Evolutionary conservation across 2,797 vertebrate genomes (phyloP).

Genomic region (Vultur gryphus): DNA sequence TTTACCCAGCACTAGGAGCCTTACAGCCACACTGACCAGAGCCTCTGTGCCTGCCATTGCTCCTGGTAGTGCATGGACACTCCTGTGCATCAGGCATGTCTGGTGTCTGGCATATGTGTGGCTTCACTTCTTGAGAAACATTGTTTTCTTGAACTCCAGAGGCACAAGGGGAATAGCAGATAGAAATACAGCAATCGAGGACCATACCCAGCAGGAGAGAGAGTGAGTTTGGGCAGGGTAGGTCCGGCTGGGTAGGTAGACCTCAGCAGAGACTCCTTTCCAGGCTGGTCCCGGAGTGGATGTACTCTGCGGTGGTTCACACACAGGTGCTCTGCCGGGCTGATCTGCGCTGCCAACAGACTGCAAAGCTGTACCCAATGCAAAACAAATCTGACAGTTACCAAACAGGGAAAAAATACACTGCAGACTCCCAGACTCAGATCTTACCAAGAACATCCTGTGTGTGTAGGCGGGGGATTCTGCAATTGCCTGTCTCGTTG

Average conservation of each 20-base stretch:
- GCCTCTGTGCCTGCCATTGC: rapidly evolving
- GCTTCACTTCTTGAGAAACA: neutral
- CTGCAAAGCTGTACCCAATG: neutral
- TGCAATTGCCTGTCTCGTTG: neutral
- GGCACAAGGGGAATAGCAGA: neutral
- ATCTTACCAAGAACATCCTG: neutral
- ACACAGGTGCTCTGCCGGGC: neutral
- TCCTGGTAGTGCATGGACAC: neutral
- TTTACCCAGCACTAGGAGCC: neutral
- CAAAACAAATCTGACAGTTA: neutral
- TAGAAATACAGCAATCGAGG: neutral
- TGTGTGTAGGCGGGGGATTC: neutral
- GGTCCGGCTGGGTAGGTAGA: neutral
- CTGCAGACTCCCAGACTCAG: neutral
- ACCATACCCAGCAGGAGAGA: neutral
- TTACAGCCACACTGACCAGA: neutral
- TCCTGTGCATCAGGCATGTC: neutral
- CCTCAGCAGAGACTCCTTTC: neutral
- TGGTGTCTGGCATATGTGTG: neutral
- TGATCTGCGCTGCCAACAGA: neutral
- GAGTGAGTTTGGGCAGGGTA: neutral
- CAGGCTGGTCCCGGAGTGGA: neutral
- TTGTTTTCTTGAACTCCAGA: neutral
- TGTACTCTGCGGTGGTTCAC: neutral
- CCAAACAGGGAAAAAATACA: neutral